Evolutionary conservation across 2,113 vertebrate species (phyloP), one percentile per base, ranked within the genome.

Genomic region (Pteropus alecto): DNA sequence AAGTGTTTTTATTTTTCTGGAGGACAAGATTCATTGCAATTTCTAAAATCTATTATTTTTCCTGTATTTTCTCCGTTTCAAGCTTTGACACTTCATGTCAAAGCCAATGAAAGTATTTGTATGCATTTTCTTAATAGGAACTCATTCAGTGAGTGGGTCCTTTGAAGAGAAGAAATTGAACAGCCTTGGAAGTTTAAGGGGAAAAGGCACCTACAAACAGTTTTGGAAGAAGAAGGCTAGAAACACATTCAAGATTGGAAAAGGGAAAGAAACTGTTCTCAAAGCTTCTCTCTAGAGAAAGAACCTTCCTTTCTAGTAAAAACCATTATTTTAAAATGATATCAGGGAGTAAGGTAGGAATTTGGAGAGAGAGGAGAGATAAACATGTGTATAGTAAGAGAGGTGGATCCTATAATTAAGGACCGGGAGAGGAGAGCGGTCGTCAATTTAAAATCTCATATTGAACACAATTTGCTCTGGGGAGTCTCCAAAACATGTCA

Each of bases 31-130:
- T 30, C 15, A n/a, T 22, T 63, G 33, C 0, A 81, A 13, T 88
- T 81, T 96, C 58, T 89, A 96, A 90, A 91, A 85, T n/a, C 11
- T 48, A 35, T 67, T 65, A 87, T 92, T 93, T 92, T 21, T 81
- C 3, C 10, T 48, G 16, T 63, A 26, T 94, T 90, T 88, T 41
- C 35, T 78, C 33, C 48, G 26, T 4, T 71, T 76, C 61, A 81
- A 95, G 26, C 46, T 91, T 93, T 81, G 13, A 46, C 26, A 67
- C 22, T 61, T 16, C 83, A 54, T 88, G 65, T 87, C 21, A 95
- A 97, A 86, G 22, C 13, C 3, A 41, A 7, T 76, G 48, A 67
- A 76, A 91, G 22, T 15, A 22, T 51, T 63, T 92, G 21, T 21
- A 85, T 0, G 2, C 2, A 58, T 73, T 90, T 90, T 92, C 35